These are phyloP conservation scores for Bombus terrestris DNA, from an alignment of 1,140 invertebrate genomes.

Conservation along the genomic window DNA sequence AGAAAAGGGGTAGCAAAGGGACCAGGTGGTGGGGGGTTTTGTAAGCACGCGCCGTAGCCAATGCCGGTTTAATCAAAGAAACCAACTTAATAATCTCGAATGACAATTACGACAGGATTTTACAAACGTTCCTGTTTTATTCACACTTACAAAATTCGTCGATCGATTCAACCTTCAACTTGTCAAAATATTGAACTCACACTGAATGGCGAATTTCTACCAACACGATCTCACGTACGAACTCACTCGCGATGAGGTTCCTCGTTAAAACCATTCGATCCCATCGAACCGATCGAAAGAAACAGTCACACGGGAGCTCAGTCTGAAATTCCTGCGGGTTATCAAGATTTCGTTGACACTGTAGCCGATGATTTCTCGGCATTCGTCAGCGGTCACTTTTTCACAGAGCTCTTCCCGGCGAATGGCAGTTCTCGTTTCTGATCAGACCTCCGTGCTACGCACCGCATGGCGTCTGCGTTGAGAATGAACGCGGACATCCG, in stretches of 20 bases:
- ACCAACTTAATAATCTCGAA: too few relatives aligned
- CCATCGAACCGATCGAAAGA: background rate
- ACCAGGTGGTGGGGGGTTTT: background rate
- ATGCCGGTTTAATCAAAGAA: background rate
- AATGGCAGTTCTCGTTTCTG: constrained; percentile 25
- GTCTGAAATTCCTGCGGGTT: constrained; percentile 10
- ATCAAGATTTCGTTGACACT: background rate
- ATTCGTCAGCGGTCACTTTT: constrained; percentile 39
- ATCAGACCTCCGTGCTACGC: constrained; percentile 73
- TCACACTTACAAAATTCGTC: background rate
- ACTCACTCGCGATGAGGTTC: background rate
- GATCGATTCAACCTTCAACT: background rate
- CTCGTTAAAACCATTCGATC: background rate
- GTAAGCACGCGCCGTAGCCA: constrained; percentile 15
- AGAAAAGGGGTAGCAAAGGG: background rate
- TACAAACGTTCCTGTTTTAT: background rate
- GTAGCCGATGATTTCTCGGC: background rate
- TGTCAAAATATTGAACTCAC: background rate
- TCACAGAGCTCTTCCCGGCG: background rate
- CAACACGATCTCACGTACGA: background rate
- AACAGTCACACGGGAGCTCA: too few relatives aligned
- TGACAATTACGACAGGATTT: background rate
- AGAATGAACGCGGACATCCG: constrained; percentile 80
- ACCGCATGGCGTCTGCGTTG: constrained; percentile 80
- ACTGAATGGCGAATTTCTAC: too few relatives aligned